Evolutionary conservation across 2,797 vertebrate species (phyloP).

Genomic region (Anguilla marmorata): DNA sequence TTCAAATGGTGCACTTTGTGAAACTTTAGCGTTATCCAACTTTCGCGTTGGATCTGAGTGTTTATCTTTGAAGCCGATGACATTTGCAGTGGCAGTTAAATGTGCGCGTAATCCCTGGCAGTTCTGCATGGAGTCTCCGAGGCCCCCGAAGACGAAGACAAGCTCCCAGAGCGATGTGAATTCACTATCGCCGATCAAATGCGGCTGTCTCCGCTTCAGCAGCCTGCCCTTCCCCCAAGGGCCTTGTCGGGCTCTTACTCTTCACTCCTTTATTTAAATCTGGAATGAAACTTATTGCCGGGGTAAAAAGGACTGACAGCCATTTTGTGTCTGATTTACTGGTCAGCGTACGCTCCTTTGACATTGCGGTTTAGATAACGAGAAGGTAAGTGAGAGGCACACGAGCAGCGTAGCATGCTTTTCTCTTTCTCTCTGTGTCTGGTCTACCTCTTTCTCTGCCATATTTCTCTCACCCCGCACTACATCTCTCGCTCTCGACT

Average conservation of each 20-base stretch:
- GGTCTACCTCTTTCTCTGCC: not conserved
- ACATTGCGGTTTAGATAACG: not conserved
- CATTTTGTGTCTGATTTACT: not conserved
- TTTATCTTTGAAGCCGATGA: not conserved
- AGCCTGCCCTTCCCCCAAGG: constrained; percentile 18
- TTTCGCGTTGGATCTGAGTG: not conserved
- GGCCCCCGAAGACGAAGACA: not conserved
- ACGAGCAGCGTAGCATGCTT: not conserved
- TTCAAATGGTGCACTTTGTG: not conserved
- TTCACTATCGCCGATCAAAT: constrained; percentile 40
- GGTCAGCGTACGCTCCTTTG: not conserved
- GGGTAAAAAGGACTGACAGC: not conserved
- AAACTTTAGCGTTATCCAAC: not conserved
- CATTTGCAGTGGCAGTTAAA: not conserved
- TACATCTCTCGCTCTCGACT: not conserved
- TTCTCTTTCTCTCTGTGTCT: not conserved
- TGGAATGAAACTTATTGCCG: constrained; percentile 1
- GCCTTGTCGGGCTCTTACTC: not conserved
- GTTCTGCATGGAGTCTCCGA: constrained; percentile 3
- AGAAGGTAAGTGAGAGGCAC: not conserved
- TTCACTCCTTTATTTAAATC: not conserved
- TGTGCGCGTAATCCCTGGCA: not conserved
- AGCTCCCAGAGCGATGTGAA: constrained; percentile 33
- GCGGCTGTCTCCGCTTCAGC: constrained; percentile 36
- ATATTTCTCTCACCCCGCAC: not conserved